These are phyloP conservation scores for Drosophila anomelani DNA, from an alignment of 2,888 invertebrate genomes.

Conservation along the genomic window DNA sequence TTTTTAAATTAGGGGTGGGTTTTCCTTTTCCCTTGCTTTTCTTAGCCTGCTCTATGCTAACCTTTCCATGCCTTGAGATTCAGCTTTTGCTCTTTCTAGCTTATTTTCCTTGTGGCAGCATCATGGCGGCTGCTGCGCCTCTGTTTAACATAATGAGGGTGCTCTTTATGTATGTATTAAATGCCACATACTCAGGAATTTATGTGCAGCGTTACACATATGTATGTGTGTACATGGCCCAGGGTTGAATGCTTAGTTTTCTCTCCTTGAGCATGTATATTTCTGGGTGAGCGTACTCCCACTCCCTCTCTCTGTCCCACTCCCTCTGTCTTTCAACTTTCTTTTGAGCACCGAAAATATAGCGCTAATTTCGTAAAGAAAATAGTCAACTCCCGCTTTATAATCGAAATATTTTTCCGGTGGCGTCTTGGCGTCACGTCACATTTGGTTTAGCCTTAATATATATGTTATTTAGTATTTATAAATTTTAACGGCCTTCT, in stretches of 20 bases:
- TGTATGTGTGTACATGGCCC: constrained; percentile 14
- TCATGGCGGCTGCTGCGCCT: constrained; percentile 51
- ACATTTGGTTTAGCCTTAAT: not conserved
- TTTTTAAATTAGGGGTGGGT: constrained; percentile 1
- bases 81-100: constrained; percentile 16
- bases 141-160: constrained; percentile 73
- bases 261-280: constrained; percentile 2
- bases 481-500: not conserved
- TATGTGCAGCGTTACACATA: constrained; percentile 20
- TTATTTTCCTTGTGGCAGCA: constrained; percentile 36
- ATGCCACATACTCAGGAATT: constrained; percentile 15
- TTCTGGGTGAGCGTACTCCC: not conserved
- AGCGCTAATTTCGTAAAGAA: not conserved
- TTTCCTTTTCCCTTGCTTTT: not conserved
- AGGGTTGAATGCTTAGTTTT: constrained; percentile 3
- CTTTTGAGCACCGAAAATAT: not conserved
- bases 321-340: constrained; percentile 1
- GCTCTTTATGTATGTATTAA: constrained; percentile 35
- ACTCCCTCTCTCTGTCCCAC: not conserved
- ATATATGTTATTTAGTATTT: not conserved
- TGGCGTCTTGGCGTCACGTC: not conserved
- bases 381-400: not conserved
- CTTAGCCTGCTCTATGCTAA: not conserved
- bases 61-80: constrained; percentile 1
- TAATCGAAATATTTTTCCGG: not conserved